Conservation (phyloP, 1,140 invertebrate species). For the Macrostomum lignano region DNA sequence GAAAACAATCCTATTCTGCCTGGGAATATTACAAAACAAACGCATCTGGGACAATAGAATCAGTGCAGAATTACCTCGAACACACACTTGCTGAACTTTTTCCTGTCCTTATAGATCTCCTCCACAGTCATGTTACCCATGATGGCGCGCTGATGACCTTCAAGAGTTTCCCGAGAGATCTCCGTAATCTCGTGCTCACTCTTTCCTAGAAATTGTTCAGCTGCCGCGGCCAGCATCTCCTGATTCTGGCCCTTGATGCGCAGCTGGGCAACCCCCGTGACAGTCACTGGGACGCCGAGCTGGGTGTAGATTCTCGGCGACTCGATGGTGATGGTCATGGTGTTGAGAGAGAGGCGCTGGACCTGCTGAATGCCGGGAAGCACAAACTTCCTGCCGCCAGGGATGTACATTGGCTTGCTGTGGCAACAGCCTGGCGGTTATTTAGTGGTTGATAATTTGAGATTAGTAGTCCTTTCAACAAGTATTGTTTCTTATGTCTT, state of each 20-base stretch:
- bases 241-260: slow-evolving; percentile 73
- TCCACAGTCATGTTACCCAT: slow-evolving; percentile 97
- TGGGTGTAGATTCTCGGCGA: slow-evolving; percentile 54
- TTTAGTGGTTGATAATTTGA: no score
- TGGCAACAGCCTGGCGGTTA: slow-evolving; percentile 19
- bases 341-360: slow-evolving; percentile 75
- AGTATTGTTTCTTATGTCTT: no score
- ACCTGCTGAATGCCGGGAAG: slow-evolving; percentile 76
- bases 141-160: slow-evolving; percentile 83
- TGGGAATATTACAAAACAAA: no score
- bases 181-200: slow-evolving; percentile 56
- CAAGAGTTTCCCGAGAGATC: slow-evolving; percentile 71
- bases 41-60: no score
- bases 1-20: no score
- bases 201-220: slow-evolving; percentile 83
- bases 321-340: slow-evolving; percentile 49
- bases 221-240: slow-evolving; percentile 71
- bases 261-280: slow-evolving; percentile 82
- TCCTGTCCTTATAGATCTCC: slow-evolving; percentile 91
- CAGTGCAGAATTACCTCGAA: no score
- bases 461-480: no score
- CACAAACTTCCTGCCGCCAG: slow-evolving; percentile 76
- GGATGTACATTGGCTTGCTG: slow-evolving; percentile 36
- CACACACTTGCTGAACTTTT: slow-evolving; percentile 78
- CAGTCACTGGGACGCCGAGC: slow-evolving; percentile 78